phyloP scores from a whole-genome alignment of 1,140 invertebrate genomes.

The Helicoverpa zea region DNA sequence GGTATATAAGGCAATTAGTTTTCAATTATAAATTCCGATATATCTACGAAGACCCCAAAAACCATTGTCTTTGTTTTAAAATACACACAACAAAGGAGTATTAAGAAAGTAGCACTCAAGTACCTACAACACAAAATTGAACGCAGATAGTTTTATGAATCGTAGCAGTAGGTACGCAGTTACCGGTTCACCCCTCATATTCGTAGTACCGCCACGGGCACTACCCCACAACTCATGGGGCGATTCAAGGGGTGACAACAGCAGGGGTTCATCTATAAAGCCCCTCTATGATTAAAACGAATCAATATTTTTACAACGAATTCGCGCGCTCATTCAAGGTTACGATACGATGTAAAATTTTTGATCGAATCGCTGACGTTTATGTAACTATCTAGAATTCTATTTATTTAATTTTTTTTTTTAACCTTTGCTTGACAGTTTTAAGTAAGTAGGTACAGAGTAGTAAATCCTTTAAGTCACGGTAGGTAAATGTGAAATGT shows the following conservation, averaged over 20 bases:
- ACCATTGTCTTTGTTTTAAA: neutral
- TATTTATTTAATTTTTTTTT: no score
- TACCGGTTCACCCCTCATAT: neutral
- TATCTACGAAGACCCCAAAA: no score
- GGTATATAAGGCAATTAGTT: no score
- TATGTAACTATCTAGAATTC: neutral
- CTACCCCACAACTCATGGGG: neutral
- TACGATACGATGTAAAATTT: neutral
- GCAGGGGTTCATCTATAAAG: constrained; percentile 20
- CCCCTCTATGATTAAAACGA: constrained; percentile 32
- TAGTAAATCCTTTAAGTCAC: neutral
- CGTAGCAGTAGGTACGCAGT: neutral
- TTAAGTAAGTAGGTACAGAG: neutral
- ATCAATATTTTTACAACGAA: constrained; percentile 28
- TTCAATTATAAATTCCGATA: no score
- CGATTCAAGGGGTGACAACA: neutral
- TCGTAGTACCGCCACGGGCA: neutral
- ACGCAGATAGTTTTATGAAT: constrained; percentile 25
- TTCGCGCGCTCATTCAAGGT: constrained; percentile 18
- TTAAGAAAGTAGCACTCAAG: neutral
- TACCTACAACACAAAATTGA: neutral
- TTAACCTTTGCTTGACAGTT: no score
- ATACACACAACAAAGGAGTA: neutral
- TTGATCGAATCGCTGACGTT: neutral
- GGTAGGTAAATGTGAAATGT: neutral